These are phyloP conservation scores for Idaea straminata DNA, from an alignment of 2,888 invertebrate species.

Conservation along the genomic window DNA sequence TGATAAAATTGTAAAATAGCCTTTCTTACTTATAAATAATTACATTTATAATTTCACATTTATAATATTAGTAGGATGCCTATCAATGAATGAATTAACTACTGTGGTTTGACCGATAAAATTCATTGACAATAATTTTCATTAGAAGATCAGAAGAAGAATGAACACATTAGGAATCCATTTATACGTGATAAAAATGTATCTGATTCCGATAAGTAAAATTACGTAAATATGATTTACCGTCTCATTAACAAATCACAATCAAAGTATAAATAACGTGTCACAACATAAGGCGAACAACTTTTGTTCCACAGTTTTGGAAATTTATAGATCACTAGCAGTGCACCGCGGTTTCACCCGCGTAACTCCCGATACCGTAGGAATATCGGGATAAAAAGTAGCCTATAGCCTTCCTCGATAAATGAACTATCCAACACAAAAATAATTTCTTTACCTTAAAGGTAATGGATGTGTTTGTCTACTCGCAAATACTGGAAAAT, in stretches of 20 bases:
- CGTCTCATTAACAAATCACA: not conserved
- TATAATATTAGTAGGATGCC: not conserved
- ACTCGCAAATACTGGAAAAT: no score
- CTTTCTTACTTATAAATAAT: no score
- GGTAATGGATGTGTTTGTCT: no score
- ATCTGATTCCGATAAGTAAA: not conserved
- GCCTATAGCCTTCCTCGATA: no score
- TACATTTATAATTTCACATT: no score
- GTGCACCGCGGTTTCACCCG: no score
- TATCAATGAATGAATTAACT: not conserved
- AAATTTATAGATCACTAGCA: not conserved
- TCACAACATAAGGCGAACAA: no score
- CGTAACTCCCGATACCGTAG: no score
- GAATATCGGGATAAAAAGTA: no score
- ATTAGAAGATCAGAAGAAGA: not conserved
- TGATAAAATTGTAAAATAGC: no score
- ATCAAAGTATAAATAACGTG: not conserved
- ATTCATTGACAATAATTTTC: not conserved
- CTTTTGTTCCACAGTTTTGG: not conserved
- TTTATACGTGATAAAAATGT: not conserved
- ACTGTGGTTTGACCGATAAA: not conserved
- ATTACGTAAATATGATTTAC: not conserved
- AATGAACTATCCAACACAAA: no score
- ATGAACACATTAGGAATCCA: not conserved
- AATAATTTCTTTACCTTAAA: no score